phyloP scores from a whole-genome alignment of 2,113 vertebrate genomes.

The Nothoprocta perdicaria region DNA sequence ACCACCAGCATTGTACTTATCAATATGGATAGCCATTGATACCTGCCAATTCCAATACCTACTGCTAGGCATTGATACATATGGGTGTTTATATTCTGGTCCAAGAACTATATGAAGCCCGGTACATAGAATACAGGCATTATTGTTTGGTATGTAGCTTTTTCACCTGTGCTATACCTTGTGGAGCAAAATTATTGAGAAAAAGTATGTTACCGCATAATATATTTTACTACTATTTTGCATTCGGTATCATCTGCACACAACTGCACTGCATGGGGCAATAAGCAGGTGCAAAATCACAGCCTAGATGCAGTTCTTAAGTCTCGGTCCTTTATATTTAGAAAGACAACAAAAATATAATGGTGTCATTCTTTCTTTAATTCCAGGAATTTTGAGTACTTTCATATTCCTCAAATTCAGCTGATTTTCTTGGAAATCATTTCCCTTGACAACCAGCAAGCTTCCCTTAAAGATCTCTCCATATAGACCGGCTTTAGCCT shows the following conservation, averaged over 20 bases:
- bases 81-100: neutral
- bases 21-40: neutral
- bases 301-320: neutral
- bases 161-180: neutral
- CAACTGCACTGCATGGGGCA: neutral
- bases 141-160: neutral
- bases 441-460: neutral
- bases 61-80: neutral
- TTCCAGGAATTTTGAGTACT: neutral
- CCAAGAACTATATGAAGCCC: neutral
- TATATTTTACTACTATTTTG: neutral
- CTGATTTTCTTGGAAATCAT: neutral
- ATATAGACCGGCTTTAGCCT: neutral
- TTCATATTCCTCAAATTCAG: neutral
- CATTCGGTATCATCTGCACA: neutral
- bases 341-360: neutral
- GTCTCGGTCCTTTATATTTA: neutral
- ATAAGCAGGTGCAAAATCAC: neutral
- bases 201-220: neutral
- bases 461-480: neutral
- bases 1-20: too few relatives aligned
- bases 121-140: neutral
- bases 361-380: neutral
- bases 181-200: neutral
- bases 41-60: neutral